Conservation (phyloP, 2,797 vertebrate genomes). For the Atherinosoma microstoma region DNA sequence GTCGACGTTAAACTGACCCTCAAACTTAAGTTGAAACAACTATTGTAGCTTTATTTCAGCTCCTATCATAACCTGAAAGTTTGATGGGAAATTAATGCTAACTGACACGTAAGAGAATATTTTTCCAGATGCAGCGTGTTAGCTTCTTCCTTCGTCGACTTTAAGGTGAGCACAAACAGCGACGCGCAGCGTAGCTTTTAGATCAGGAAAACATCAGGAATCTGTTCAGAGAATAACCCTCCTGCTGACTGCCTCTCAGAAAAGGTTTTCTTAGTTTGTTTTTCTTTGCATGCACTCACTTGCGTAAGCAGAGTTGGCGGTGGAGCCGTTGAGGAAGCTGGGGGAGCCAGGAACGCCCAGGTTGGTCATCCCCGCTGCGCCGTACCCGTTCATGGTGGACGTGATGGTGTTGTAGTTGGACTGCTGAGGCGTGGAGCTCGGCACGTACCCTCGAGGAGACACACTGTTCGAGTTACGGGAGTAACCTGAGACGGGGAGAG, state of each 20-base stretch:
- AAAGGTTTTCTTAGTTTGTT: neutral
- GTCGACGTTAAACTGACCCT: no score
- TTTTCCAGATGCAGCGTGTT: neutral
- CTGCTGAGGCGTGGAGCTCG: slow-evolving; percentile 93
- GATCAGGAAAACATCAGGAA: neutral
- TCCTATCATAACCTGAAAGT: neutral
- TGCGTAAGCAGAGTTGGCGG: slow-evolving; percentile 94
- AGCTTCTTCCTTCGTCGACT: neutral
- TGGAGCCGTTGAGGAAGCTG: slow-evolving; percentile 94
- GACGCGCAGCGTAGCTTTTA: neutral
- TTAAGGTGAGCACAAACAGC: neutral
- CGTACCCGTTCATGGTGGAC: slow-evolving; percentile 91
- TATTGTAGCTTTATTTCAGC: neutral
- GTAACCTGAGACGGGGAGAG: slow-evolving; percentile 82
- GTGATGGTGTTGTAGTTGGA: slow-evolving; percentile 90
- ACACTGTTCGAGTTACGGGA: slow-evolving; percentile 91
- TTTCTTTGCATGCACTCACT: slow-evolving; percentile 84
- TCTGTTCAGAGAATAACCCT: neutral
- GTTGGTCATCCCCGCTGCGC: slow-evolving; percentile 86
- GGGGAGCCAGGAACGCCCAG: slow-evolving; percentile 93
- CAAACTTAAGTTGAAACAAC: neutral
- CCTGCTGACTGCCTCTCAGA: neutral
- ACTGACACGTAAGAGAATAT: no score
- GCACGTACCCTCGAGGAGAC: slow-evolving; percentile 89
- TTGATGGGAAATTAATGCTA: no score